phyloP scores from a whole-genome alignment of 92 coral and sea anemone species.

The Siderastrea siderea region DNA sequence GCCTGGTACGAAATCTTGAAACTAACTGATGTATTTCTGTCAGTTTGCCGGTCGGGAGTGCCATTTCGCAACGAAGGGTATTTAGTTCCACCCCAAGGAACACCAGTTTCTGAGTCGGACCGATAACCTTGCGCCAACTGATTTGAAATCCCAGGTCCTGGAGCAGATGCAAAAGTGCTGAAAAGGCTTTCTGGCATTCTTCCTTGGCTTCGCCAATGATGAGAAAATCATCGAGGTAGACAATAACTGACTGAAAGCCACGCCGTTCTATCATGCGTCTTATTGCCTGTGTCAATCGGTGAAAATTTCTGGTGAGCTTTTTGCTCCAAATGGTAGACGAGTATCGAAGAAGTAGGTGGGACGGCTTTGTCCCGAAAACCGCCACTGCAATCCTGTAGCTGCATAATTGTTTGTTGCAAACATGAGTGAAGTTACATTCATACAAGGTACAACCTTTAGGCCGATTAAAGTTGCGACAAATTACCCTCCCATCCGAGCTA shows the following conservation, averaged over 20 bases:
- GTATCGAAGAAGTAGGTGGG: slow-evolving; percentile 49
- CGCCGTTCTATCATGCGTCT: not conserved
- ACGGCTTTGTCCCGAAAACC: not conserved
- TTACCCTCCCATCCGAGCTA: slow-evolving; percentile 17
- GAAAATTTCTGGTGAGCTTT: not conserved
- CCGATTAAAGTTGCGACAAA: slow-evolving; percentile 24
- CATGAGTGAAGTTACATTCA: slow-evolving; percentile 26
- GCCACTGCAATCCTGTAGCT: too few species aligned
- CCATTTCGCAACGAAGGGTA: slow-evolving; percentile 31
- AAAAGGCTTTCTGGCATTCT: not conserved
- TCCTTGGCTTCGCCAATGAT: not conserved
- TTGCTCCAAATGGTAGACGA: slow-evolving; percentile 45
- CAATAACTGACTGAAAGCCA: not conserved
- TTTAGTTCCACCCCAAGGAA: slow-evolving; percentile 43
- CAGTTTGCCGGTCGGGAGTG: slow-evolving; percentile 36
- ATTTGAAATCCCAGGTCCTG: not conserved
- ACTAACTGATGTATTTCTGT: not conserved
- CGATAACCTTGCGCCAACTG: not conserved
- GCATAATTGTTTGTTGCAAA: not conserved
- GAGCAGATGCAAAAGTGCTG: not conserved
- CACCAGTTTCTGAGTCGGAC: too few species aligned
- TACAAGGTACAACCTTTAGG: slow-evolving; percentile 15
- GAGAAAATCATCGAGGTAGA: not conserved
- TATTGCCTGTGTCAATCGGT: not conserved
- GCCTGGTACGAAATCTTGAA: not conserved